phyloP scores from a whole-genome alignment of 2,888 invertebrate species.

The Macaria notata region DNA sequence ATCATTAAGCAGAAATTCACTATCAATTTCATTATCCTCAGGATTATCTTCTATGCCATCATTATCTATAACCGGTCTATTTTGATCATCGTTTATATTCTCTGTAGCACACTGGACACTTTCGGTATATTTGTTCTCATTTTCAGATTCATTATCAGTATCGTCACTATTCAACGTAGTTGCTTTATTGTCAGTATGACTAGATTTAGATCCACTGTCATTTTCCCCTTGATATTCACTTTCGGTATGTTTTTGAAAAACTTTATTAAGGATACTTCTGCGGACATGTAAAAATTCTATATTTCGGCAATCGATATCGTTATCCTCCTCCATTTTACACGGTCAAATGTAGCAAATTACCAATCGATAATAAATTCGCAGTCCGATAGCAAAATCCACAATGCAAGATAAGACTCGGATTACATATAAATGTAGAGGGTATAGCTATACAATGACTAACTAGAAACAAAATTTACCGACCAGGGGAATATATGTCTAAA shows the following conservation, averaged over 20 bases:
- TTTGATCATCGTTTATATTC: neutral
- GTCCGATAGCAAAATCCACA: constrained; percentile 14
- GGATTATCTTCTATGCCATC: neutral
- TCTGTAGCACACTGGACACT: neutral
- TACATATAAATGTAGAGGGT: neutral
- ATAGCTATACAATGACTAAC: too few relatives aligned
- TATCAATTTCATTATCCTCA: neutral
- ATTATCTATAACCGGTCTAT: neutral
- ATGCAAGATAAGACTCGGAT: constrained; percentile 11
- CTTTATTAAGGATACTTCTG: neutral
- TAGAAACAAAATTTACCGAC: too few relatives aligned
- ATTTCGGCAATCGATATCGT: constrained; percentile 1
- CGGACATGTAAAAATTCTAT: neutral
- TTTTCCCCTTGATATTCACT: neutral
- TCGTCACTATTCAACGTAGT: neutral
- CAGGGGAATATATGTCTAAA: too few relatives aligned
- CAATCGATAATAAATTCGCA: constrained; percentile 16
- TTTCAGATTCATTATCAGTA: neutral
- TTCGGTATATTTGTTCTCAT: neutral
- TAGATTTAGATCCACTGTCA: too few relatives aligned
- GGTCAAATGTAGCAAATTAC: constrained; percentile 15
- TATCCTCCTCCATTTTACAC: constrained; percentile 20
- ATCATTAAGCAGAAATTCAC: neutral
- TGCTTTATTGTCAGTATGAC: too few relatives aligned
- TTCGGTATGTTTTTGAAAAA: neutral